Base-by-base conservation (phyloP, 2,797 vertebrate species). In the Cygnus olor region DNA sequence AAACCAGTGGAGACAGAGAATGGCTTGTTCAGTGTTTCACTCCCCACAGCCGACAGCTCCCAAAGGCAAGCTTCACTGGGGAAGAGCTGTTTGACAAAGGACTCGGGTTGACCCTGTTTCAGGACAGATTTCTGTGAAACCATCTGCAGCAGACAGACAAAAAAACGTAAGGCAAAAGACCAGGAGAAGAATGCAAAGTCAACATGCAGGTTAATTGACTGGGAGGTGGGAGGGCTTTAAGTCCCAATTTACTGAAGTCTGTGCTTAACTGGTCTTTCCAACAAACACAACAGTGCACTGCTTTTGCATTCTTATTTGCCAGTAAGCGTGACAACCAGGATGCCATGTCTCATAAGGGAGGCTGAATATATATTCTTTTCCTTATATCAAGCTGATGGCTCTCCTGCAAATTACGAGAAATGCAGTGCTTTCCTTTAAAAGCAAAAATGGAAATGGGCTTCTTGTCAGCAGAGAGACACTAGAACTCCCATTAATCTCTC, bases 401-500 rank as follows among this genome's bases (percentile, higher is more conserved):
- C 3, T 77, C 77, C 73, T 90, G 81, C 69, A 94, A 94, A 94
- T 90, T 90, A 89, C 61, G 30, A 94, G 96, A 96, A 96, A 91
- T 38, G 51, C 7, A 0, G 24, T 0, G 1, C 77, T 95, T 95
- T 91, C 87, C 85, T 91, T 79, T 93, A 96, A 96, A 89, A 85
- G 64, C 58, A 92, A 83, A 93, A 95, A 80, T 79, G 58, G 83
- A 96, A 96, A 95, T 85, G 63, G 36, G 9, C 71, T 95, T 97
- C 95, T 94, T 96, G 93, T 95, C 93, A 97, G 96, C 77, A 89
- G 77, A 80, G 73, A 93, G 56, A 72, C 42, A 64, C 65, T 73
- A 86, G 80, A 64, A 95, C 38, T 93, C 66, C 6, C 56, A 71
- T 95, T 83, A 95, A 96, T 97, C 96, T 96, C 92, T 90, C 90